These are phyloP conservation scores for Linepithema humile DNA, from an alignment of 1,140 invertebrate genomes.

Conservation along the genomic window DNA sequence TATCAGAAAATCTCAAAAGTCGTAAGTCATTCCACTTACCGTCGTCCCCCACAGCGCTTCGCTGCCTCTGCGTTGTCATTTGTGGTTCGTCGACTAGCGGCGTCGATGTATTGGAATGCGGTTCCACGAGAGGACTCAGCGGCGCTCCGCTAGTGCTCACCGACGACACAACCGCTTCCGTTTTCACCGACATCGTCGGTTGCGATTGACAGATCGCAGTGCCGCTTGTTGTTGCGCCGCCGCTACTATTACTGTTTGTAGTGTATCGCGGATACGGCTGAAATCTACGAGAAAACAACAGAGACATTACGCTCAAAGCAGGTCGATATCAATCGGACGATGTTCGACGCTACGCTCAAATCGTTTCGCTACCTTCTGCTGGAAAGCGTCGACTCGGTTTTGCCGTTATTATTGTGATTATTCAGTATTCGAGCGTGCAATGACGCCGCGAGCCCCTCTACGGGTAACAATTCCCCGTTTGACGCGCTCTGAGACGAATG, in stretches of 20 bases:
- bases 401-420: constrained; percentile 79
- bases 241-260: constrained; percentile 72
- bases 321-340: too few relatives aligned
- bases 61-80: constrained; percentile 79
- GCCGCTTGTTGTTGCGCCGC: constrained; percentile 64
- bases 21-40: constrained; percentile 74
- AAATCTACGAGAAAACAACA: constrained; percentile 75
- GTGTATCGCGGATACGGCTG: constrained; percentile 80
- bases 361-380: constrained; percentile 71
- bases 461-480: constrained; percentile 81
- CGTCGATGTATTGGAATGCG: constrained; percentile 87
- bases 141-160: constrained; percentile 83
- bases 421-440: constrained; percentile 91
- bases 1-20: background rate
- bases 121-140: constrained; percentile 83
- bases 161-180: constrained; percentile 79
- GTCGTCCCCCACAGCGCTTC: constrained; percentile 80
- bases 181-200: constrained; percentile 76
- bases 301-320: too few relatives aligned
- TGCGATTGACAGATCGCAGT: constrained; percentile 76
- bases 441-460: constrained; percentile 91
- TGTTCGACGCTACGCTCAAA: background rate
- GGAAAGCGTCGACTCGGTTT: constrained; percentile 71
- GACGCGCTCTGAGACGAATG: constrained; percentile 75
- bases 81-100: constrained; percentile 87